These are phyloP conservation scores for Brachyrhaphis roseni DNA, from an alignment of 2,797 vertebrate species.

Conservation along the genomic window DNA sequence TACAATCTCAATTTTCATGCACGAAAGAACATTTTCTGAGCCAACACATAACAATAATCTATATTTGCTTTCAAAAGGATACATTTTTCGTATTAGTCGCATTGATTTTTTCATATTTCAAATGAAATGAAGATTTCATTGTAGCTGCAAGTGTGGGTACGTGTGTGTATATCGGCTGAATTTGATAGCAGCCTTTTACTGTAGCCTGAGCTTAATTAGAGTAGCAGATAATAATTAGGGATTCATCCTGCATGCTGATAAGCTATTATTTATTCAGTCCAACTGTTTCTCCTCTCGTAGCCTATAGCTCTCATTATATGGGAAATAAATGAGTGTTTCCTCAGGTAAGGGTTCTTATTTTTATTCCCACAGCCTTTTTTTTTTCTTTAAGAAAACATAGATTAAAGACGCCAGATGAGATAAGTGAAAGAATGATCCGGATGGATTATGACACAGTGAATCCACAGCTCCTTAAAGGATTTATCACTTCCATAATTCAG, in stretches of 20 bases:
- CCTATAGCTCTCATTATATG: conserved; percentile 11
- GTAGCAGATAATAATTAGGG: conserved; percentile 62
- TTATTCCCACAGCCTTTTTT: conserved; percentile 10
- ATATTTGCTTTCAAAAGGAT: neutral
- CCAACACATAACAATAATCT: neutral
- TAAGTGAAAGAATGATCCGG: neutral
- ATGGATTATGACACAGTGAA: neutral
- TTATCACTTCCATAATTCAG: neutral
- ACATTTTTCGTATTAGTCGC: conserved; percentile 3
- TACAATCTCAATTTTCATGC: neutral
- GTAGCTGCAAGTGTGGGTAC: neutral
- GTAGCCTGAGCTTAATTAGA: conserved; percentile 65
- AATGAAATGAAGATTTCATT: conserved; percentile 42
- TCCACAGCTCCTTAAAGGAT: neutral
- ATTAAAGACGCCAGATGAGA: neutral
- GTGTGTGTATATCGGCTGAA: conserved; percentile 12
- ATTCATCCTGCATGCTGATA: conserved; percentile 60
- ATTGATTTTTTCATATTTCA: conserved; percentile 25
- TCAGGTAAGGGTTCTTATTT: conserved; percentile 7
- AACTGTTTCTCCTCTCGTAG: conserved; percentile 8
- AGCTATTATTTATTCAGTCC: conserved; percentile 33
- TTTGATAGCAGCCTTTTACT: conserved; percentile 42
- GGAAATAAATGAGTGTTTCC: conserved; percentile 15
- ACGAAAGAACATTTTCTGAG: neutral
- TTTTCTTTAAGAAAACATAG: neutral